phyloP scores from a whole-genome alignment of 2,113 vertebrate genomes.

The Tyrannus savana region DNA sequence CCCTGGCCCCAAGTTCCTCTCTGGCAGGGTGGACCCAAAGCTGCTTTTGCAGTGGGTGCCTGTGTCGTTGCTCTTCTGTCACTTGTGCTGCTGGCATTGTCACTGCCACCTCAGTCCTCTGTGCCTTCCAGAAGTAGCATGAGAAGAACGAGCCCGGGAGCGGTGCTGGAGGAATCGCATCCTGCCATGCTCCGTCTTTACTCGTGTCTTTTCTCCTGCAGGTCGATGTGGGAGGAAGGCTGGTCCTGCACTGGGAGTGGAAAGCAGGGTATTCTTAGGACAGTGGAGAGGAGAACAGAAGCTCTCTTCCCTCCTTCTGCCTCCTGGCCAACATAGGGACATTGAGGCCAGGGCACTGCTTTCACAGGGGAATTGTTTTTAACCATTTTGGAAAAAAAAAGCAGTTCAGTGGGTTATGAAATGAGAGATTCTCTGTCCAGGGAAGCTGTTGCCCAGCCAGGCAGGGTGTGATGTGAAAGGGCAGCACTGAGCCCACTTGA shows the following conservation, averaged over 20 bases:
- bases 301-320: neutral
- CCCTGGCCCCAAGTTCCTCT: neutral
- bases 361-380: neutral
- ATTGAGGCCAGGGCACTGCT: accelerated
- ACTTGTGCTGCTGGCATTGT: neutral
- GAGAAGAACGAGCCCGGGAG: neutral
- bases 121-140: accelerated
- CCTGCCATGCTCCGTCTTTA: accelerated
- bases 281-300: neutral
- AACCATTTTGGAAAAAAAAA: neutral
- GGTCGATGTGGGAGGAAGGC: neutral
- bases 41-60: neutral
- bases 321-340: accelerated
- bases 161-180: accelerated
- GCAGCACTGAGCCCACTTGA: neutral
- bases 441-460: neutral
- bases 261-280: neutral
- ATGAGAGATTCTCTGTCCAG: neutral
- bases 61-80: neutral
- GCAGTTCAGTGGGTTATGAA: neutral
- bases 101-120: accelerated
- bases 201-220: neutral
- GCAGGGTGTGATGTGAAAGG: neutral
- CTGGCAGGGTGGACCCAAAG: neutral
- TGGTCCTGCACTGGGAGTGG: neutral